Evolutionary conservation across 2,113 vertebrate genomes (phyloP), one percentile per base, ranked within the genome.

Genomic region (Dascyllus trimaculatus): DNA sequence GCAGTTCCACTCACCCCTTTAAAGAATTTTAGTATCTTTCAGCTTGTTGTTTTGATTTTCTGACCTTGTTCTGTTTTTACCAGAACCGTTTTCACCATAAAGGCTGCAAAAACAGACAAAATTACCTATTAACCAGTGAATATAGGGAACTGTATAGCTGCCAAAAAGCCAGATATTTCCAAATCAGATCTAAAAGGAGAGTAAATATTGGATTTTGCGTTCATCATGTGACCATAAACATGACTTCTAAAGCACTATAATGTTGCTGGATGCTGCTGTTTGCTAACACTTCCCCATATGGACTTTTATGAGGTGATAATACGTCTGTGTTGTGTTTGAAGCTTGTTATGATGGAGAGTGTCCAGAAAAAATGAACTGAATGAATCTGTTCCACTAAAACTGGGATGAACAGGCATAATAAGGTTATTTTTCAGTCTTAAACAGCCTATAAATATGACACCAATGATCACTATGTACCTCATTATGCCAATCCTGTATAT

Each of bases 401-500:
- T 5, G 21, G 38, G 11, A n/a, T 24, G 21, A 56, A 46, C 14
- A 7, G 0, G 24, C 18, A 46, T 21, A 58, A 29, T 9, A 46
- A 32, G 1, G n/a, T 22, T 46, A 4, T 6, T 24, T 70, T 32
- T 43, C 21, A 46, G 21, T n/a, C n/a, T n/a, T n/a, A n/a, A n/a
- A n/a, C n/a, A n/a, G n/a, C 8, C 5, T 10, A 40, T 40, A 62
- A 62, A 75, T 6, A 62, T 48, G 22, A 62, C 38, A 22, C 24
- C 22, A 75, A 40, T 18, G 11, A 71, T 64, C 15, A 71, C 35
- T 29, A 59, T 49, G 18, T 52, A 54, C 2, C 9, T 81, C 0
- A 10, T 48, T 38, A 52, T 66, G 35, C 45, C 13, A 59, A 3
- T 71, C 61, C 22, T 76, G 22, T 46, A 76, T 24, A 45, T 54